Base-by-base conservation (phyloP, 1,140 invertebrate genomes). In the Dendrolimus kikuchii region DNA sequence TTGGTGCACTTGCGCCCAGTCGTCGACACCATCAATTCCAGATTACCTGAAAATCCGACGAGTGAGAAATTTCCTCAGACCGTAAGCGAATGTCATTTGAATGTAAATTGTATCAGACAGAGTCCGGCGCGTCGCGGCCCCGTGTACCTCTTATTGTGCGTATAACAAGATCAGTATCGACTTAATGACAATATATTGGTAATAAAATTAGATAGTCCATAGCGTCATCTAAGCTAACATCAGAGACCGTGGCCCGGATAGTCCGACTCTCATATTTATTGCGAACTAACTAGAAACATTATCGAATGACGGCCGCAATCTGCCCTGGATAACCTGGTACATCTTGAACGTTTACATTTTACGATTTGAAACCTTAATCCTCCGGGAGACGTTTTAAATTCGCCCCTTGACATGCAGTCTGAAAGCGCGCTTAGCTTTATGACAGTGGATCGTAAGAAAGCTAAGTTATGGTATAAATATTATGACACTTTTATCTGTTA, bases 161-260 rank as follows among this genome's bases (percentile, higher is more conserved):
- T 84, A 83, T 83, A 84, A 86, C 83, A 86, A 84, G 83, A 84
- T 84, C 83, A 84, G 81, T 84, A 86, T 86, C 83, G 75, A 78
- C 77, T 81, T 86, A 86, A 86, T 86, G 83, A 86, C 81, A 86
- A 86, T 86, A 86, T 86, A 86, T 86, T 86, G 81, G 79, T 83
- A 81, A 82, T 86, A 86, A 86, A 86, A 84, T 84, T 84, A 86
- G 83, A 86, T 84, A 81, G 83, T 77, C 81, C 74, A 73, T 78
- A 72, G 68, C 73, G 74, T 82, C 82, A 86, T 75, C 68, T 53
- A 59, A 59, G 68, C 58, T 64, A 77, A 81, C 77, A 81, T 80
- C 80, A 76, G 58, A 56, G 58, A 55, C 61, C 67, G 59, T 57
- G 59, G 52, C 53, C 56, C 64, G 55, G 63, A 58, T 66, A 55